A percentile compares a stretch with the other conserved stretches of the same genome.
Evolutionary conservation across 2,888 invertebrate genomes (phyloP).

Genomic region (Xestia sexstrigata): DNA sequence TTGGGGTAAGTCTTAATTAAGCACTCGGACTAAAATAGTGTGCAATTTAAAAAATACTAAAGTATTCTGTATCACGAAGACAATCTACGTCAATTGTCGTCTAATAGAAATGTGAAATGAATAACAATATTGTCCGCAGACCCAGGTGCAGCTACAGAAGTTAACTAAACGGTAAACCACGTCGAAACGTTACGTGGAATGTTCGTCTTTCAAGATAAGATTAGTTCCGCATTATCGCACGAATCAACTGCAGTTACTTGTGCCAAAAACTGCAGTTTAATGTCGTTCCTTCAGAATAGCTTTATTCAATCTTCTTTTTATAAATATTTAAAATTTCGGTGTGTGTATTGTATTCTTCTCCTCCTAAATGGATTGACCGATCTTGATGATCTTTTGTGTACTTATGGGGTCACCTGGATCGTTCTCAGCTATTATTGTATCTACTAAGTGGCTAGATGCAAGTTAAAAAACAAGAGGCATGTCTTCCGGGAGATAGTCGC

Average conservation of each 20-base stretch:
- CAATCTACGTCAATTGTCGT: not conserved
- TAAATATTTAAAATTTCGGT: not conserved
- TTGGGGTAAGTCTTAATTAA: not conserved
- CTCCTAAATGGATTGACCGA: not conserved
- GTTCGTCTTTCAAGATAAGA: slow-evolving; percentile 44
- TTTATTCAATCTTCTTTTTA: not conserved
- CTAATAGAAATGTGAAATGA: not conserved
- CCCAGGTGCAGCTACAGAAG: slow-evolving; percentile 4
- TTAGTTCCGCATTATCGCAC: slow-evolving; percentile 48
- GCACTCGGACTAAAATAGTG: not conserved
- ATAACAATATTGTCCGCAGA: slow-evolving; percentile 1
- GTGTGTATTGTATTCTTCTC: not conserved
- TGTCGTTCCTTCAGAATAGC: not conserved
- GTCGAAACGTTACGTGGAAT: slow-evolving; percentile 29
- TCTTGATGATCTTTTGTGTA: not conserved
- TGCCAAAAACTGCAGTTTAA: slow-evolving; percentile 42
- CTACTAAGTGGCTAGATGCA: not conserved
- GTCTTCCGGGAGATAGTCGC: not conserved
- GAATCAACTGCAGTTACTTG: slow-evolving; percentile 54
- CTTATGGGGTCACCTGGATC: not conserved
- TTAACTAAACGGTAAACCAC: slow-evolving; percentile 35
- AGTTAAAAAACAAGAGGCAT: not conserved
- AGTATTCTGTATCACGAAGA: not conserved
- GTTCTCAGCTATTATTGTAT: not conserved
- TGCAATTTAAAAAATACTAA: not conserved